Conservation (phyloP, 2,888 invertebrate genomes). For the Dryobota labecula region DNA sequence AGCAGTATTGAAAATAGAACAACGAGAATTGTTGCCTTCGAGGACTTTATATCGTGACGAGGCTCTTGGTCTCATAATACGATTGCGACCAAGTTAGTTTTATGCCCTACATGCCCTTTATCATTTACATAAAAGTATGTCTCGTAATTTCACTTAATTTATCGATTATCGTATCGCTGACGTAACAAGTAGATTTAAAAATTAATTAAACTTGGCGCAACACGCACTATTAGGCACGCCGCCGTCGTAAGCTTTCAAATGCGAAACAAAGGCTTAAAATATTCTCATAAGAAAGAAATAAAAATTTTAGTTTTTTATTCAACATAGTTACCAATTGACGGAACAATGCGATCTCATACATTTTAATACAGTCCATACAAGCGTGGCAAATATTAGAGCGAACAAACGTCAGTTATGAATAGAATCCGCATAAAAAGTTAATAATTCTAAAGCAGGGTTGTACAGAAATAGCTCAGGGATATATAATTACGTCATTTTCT, state of each 20-base stretch:
- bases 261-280: slow-evolving; percentile 61
- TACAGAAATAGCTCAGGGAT: slow-evolving; percentile 23
- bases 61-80: slow-evolving; percentile 8
- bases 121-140: slow-evolving; percentile 11
- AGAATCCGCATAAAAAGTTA: slow-evolving; percentile 35
- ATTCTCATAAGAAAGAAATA: slow-evolving; percentile 53
- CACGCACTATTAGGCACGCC: slow-evolving; percentile 49
- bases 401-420: slow-evolving; percentile 65
- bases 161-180: slow-evolving; percentile 28
- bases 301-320: slow-evolving; percentile 66
- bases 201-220: slow-evolving; percentile 51
- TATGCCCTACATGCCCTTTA: slow-evolving; percentile 21
- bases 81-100: slow-evolving; percentile 7
- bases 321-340: slow-evolving; percentile 72
- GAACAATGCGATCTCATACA: slow-evolving; percentile 81
- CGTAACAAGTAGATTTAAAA: slow-evolving; percentile 40
- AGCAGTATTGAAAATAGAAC: slow-evolving; percentile 43
- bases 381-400: slow-evolving; percentile 72
- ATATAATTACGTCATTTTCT: slow-evolving; percentile 49
- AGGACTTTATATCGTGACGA: slow-evolving; percentile 12
- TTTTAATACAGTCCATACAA: slow-evolving; percentile 78
- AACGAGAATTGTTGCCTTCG: slow-evolving; percentile 20
- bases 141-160: slow-evolving; percentile 23
- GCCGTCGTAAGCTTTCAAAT: slow-evolving; percentile 58
- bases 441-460: slow-evolving; percentile 38